Conservation (phyloP, 92 coral and sea anemone species). For the Epizoanthus stellaris region DNA sequence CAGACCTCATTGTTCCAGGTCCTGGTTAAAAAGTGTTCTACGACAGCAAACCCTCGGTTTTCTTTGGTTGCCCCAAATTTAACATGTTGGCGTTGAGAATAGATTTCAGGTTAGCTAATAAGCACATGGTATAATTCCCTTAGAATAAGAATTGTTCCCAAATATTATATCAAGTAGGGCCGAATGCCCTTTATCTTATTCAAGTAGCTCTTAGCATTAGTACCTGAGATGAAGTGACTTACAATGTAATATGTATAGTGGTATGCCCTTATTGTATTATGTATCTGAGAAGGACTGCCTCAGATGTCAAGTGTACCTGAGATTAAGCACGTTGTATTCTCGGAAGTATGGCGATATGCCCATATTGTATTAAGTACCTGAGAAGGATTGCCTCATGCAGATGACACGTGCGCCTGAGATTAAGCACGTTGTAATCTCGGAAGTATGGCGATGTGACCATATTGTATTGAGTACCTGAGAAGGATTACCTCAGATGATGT, state of each 20-base stretch:
- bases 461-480: not conserved
- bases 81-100: slow-evolving; percentile 26
- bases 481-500: not conserved
- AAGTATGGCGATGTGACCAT: slow-evolving; percentile 14
- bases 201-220: too few species aligned
- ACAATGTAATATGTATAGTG: not conserved
- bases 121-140: too few species aligned
- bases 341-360: not conserved
- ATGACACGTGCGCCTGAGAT: not conserved
- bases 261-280: not conserved
- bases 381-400: not conserved
- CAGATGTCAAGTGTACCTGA: not conserved
- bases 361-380: not conserved
- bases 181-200: too few species aligned
- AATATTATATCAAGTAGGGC: too few species aligned
- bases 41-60: slow-evolving; percentile 10
- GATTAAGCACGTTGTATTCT: not conserved
- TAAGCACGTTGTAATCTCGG: not conserved
- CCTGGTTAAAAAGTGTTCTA: slow-evolving; percentile 33
- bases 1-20: slow-evolving; percentile 42
- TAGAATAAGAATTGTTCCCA: too few species aligned
- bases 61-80: slow-evolving; percentile 47
- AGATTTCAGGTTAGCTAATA: not conserved
- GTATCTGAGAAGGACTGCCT: not conserved
- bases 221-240: too few species aligned